Evolutionary conservation across 2,113 vertebrate genomes (phyloP), one percentile per base, ranked within the genome.

Genomic region (Dasypus novemcinctus): DNA sequence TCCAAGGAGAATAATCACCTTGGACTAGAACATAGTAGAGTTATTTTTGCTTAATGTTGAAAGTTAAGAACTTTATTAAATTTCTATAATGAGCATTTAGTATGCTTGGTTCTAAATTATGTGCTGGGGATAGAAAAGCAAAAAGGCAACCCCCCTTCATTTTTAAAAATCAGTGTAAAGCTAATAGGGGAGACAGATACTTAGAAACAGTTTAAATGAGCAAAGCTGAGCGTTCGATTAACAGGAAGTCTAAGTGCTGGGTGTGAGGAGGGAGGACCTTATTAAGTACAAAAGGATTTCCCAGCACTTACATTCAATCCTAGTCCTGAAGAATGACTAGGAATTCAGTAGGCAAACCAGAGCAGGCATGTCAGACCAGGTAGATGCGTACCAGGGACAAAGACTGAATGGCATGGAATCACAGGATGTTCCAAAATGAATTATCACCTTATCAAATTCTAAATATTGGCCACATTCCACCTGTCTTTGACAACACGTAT

Each of bases 181-280:
- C 36, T 1, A 63, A 21, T 21, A 4, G 17, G 23, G 20, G 38
- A 64, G 31, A 72, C 2, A 4, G 57, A 52, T 17, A 5, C 0
- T 4, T 6, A 25, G 72, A 27, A 25, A 7, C 2, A 1, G 31
- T 90, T 61, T 72, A 36, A 8, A 23, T 7, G 4, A 41, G n/a
- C 54, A 27, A 0, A 0, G 6, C 20, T 57, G 20, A 15, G 33
- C 15, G 0, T 0, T 4, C 7, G 11, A 0, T 25, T 31, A 49
- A 33, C 23, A 46, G n/a, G 17, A 64, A 21, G 15, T 9, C 43
- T 7, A 7, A 29, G 14, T 4, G 15, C 11, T 12, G n/a, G 4
- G 23, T 14, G 9, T 14, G 8, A 27, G 31, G 18, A 59, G 8
- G 5, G 4, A 31, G 0, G 18, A 17, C 10, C 25, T 8, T 8